These are phyloP conservation scores for Archips crataeganus DNA, from an alignment of 2,888 invertebrate genomes.

Conservation along the genomic window DNA sequence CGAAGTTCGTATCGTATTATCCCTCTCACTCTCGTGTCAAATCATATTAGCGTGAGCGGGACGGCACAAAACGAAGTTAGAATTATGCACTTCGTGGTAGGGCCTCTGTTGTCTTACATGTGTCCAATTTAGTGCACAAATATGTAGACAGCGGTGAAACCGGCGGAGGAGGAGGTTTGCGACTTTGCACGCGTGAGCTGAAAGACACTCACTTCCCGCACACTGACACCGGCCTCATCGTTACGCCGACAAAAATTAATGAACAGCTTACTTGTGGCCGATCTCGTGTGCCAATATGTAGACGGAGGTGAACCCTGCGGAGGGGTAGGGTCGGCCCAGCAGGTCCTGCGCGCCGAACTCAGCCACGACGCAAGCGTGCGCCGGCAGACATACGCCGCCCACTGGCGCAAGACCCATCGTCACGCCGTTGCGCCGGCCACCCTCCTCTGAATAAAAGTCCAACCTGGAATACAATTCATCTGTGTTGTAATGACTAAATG, in stretches of 20 bases:
- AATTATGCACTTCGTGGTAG: no score
- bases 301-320: slow-evolving; percentile 93
- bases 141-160: no score
- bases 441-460: slow-evolving; percentile 90
- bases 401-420: slow-evolving; percentile 94
- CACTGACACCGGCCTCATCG: no score
- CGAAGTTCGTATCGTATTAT: no score
- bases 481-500: not conserved
- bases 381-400: slow-evolving; percentile 90
- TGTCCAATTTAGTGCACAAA: no score
- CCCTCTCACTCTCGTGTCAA: no score
- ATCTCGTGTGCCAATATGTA: slow-evolving; percentile 94
- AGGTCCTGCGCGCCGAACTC: slow-evolving; percentile 91
- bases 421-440: slow-evolving; percentile 89
- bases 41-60: no score
- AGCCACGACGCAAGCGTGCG: slow-evolving; percentile 91
- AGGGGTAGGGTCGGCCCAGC: slow-evolving; percentile 92
- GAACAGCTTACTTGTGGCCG: slow-evolving; percentile 88
- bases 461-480: slow-evolving; percentile 74
- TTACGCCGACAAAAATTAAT: no score
- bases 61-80: no score
- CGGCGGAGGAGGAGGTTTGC: not conserved
- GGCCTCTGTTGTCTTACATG: no score
- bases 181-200: no score
- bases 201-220: no score